Evolutionary conservation across 2,888 invertebrate genomes (phyloP).

Genomic region (Drosophila villosipedis): DNA sequence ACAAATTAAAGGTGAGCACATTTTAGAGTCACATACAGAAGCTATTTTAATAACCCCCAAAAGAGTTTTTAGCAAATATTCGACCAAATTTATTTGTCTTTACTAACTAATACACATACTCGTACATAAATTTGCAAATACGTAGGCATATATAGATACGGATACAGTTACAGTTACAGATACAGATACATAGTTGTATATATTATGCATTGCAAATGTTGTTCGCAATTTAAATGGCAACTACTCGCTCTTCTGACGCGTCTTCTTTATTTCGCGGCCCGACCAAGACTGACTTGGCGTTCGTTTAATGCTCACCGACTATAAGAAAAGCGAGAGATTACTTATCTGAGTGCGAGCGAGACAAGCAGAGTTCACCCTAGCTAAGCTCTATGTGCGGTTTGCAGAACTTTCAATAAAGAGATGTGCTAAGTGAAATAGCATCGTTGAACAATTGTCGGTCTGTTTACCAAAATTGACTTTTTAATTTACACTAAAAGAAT

Average conservation of each 20-base stretch:
- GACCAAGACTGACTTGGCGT: constrained; percentile 6
- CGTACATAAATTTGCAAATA: background rate
- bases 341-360: constrained; percentile 10
- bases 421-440: background rate
- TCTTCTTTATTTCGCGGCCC: constrained; percentile 6
- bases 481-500: background rate
- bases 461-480: background rate
- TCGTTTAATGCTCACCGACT: constrained; percentile 6
- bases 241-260: background rate
- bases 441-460: no score
- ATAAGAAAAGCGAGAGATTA: constrained; percentile 7
- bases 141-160: background rate
- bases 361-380: background rate
- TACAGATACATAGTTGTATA: background rate
- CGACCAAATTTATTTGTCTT: background rate
- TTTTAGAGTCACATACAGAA: background rate
- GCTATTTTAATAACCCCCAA: background rate
- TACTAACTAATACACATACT: background rate
- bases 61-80: background rate
- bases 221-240: background rate
- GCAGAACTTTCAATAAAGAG: background rate
- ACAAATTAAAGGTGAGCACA: constrained; percentile 5
- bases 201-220: background rate
- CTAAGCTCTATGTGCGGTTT: background rate
- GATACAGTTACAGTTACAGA: background rate